phyloP scores from a whole-genome alignment of 2,797 vertebrate species.

The Pseudochromis fuscus region DNA sequence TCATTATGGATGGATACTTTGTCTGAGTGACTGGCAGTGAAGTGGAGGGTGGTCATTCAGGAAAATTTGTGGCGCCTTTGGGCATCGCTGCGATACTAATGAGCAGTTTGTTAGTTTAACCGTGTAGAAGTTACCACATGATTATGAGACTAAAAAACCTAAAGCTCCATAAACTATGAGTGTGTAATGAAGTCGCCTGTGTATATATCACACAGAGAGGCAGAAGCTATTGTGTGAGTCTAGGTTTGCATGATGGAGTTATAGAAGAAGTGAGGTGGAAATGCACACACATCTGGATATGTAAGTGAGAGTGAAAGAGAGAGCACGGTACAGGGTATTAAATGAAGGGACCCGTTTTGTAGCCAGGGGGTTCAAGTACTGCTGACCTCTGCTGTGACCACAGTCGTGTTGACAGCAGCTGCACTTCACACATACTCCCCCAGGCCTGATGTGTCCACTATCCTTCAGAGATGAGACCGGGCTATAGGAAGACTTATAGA shows the following conservation, averaged over 20 bases:
- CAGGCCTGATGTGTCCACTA: constrained; percentile 66
- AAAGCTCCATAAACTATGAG: not conserved
- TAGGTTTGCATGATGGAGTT: not conserved
- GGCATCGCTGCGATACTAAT: constrained; percentile 30
- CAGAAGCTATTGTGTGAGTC: not conserved
- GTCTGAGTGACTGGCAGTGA: constrained; percentile 13
- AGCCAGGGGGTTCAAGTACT: constrained; percentile 51
- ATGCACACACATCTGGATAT: not conserved
- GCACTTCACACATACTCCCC: constrained; percentile 73
- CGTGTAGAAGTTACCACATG: not conserved
- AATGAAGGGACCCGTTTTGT: constrained; percentile 42
- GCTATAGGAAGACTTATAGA: constrained; percentile 51
- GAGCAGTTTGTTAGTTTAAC: constrained; percentile 26
- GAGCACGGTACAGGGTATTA: constrained; percentile 50
- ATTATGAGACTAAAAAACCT: constrained; percentile 8
- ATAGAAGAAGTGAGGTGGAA: not conserved
- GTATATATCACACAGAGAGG: not conserved
- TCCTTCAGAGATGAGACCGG: constrained; percentile 62
- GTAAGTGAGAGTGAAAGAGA: constrained; percentile 49
- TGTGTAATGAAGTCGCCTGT: not conserved
- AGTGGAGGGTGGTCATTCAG: constrained; percentile 31
- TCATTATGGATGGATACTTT: constrained; percentile 18
- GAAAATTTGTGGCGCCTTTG: constrained; percentile 26
- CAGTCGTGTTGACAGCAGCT: constrained; percentile 75
- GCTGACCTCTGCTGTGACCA: constrained; percentile 75